A percentile compares a stretch with the other conserved stretches of the same genome.
phyloP scores from a whole-genome alignment of 2,113 vertebrate species.

The Calidris pygmaea region DNA sequence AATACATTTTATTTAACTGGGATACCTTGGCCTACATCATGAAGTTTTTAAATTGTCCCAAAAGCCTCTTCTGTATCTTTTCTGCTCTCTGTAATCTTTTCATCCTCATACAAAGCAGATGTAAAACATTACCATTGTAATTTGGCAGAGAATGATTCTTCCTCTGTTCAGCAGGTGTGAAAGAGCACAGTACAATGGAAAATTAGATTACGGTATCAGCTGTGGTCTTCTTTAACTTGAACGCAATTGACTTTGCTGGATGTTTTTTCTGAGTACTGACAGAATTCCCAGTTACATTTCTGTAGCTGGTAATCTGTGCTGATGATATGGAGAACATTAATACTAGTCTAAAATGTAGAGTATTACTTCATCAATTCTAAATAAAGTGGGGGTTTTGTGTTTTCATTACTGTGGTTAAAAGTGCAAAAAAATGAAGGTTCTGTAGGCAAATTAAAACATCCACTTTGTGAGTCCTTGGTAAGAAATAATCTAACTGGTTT shows the following conservation, averaged over 20 bases:
- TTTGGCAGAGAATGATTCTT: neutral
- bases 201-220: neutral
- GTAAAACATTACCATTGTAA: neutral
- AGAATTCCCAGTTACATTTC: neutral
- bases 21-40: neutral
- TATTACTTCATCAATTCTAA: neutral
- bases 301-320: neutral
- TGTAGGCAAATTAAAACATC: neutral
- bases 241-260: neutral
- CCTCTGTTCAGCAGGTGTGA: neutral
- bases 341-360: neutral
- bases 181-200: neutral
- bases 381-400: neutral
- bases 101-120: neutral
- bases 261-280: neutral
- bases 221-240: neutral
- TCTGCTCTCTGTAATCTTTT: neutral
- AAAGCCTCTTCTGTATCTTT: neutral
- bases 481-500: neutral
- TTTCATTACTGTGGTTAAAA: neutral
- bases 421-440: neutral
- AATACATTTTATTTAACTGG: neutral
- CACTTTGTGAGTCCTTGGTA: neutral
- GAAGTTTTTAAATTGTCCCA: neutral
- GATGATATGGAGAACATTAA: neutral